phyloP scores from a whole-genome alignment of 2,797 vertebrate genomes.

The Accipiter fasciatus region DNA sequence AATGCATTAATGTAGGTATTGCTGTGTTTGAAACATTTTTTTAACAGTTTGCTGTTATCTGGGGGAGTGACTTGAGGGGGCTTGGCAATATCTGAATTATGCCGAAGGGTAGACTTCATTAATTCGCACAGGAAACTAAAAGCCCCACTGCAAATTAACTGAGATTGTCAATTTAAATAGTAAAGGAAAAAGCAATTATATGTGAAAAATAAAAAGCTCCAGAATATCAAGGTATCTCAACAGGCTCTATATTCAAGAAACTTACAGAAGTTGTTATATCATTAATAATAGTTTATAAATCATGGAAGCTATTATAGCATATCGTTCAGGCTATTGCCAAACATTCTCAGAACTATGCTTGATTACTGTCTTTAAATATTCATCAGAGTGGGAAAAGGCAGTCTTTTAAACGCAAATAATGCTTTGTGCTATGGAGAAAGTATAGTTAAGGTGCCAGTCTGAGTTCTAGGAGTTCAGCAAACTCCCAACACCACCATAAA shows the following conservation, averaged over 20 bases:
- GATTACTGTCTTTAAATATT: neutral
- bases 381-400: neutral
- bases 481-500: neutral
- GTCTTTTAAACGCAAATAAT: neutral
- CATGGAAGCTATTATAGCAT: neutral
- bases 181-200: neutral
- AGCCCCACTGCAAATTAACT: neutral
- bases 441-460: neutral
- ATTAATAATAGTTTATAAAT: neutral
- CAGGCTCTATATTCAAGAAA: neutral
- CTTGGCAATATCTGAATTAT: neutral
- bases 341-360: neutral
- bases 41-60: neutral
- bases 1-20: neutral
- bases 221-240: neutral
- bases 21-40: neutral
- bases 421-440: neutral
- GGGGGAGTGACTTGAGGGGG: neutral
- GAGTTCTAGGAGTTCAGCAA: neutral
- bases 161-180: neutral
- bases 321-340: neutral
- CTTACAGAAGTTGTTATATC: neutral
- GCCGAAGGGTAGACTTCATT: neutral
- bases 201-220: neutral
- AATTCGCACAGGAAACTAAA: neutral